Percentiles rank a stretch among this genome's conserved stretches.
These are phyloP conservation scores for Cololabis saira DNA, from an alignment of 2,113 vertebrate species.

Conservation along the genomic window DNA sequence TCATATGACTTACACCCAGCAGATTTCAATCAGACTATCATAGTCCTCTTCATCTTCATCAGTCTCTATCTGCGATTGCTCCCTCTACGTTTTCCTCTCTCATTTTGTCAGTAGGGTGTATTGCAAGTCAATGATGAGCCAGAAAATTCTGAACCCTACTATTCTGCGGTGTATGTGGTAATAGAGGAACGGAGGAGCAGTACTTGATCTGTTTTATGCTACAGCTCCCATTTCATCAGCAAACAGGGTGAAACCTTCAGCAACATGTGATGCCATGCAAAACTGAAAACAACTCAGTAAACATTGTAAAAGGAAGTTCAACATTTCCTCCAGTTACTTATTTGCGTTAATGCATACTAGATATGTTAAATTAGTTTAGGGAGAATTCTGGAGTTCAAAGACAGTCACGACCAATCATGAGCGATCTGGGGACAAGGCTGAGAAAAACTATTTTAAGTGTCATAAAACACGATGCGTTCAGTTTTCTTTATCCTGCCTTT, in stretches of 20 bases:
- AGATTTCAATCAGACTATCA: slow-evolving; percentile 65
- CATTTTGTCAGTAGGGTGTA: slow-evolving; percentile 13
- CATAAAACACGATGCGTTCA: slow-evolving; percentile 26
- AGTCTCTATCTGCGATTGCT: slow-evolving; percentile 32
- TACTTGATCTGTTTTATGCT: slow-evolving; percentile 1
- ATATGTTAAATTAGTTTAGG: slow-evolving; percentile 21
- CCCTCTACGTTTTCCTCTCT: slow-evolving; percentile 7
- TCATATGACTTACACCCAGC: slow-evolving; percentile 66
- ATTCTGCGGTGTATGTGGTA: background rate
- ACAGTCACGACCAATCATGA: slow-evolving; percentile 36
- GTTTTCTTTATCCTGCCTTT: slow-evolving; percentile 46
- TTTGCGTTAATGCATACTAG: slow-evolving; percentile 28
- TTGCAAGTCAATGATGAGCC: slow-evolving; percentile 18
- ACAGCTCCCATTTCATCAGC: slow-evolving; percentile 20
- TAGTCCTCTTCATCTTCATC: slow-evolving; percentile 49
- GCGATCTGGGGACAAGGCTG: slow-evolving; percentile 36
- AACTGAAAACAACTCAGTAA: slow-evolving; percentile 34
- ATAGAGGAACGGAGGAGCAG: background rate
- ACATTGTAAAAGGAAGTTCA: slow-evolving; percentile 13
- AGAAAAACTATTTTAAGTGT: slow-evolving; percentile 22
- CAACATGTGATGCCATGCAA: slow-evolving; percentile 22
- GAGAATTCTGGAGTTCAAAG: slow-evolving; percentile 43
- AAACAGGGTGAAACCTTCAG: slow-evolving; percentile 14
- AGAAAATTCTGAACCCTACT: slow-evolving; percentile 18
- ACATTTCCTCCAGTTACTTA: slow-evolving; percentile 36